Evolutionary conservation across 2,888 invertebrate genomes (phyloP), one percentile per base, ranked within the genome.

Genomic region (Cabera pusaria): DNA sequence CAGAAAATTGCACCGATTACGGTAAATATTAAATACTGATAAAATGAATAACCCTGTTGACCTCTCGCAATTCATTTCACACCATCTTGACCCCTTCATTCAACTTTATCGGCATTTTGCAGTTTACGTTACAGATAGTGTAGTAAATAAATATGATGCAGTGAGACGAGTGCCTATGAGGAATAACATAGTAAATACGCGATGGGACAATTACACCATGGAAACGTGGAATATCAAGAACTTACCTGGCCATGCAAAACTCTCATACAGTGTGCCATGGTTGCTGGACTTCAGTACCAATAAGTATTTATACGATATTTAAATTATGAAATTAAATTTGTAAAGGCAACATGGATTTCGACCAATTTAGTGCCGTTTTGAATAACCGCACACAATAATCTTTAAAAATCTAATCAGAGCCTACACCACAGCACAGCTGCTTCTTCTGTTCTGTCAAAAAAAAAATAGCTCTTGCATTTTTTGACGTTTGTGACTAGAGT

Each of bases 261-360:
- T 91, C 93, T 90, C 74, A 91, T 91, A 91, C 93, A 93, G 91
- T 93, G 93, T 88, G 93, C 93, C 93, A 94, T 94, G 90, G 90
- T 91, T 72, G 77, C 81, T 50, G 83, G 85, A 87, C 85, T 69
- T 69, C 54, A 64, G 63, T 71, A 68, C 46, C 54, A 67, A 59
- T 58, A 54, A 58, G 64, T 52, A 59, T 56, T 53, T n/a, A 52
- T 42, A 56, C 56, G 58, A 55, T 50, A 59, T 49, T 53, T 51
- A 41, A 62, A 59, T 64, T 69, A 69, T 53, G 59, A 62, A 50
- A 66, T 69, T 75, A 61, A n/a, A n/a, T n/a, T n/a, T n/a, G n/a
- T n/a, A n/a, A 67, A 57, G 69, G 78, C 72, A 72, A 79, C 87
- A 88, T 88, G 79, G 84, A 75, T 56, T 55, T 76, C 61, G 49